Base-by-base conservation (phyloP, 2,888 invertebrate genomes). In the Caenorhabditis angaria region DNA sequence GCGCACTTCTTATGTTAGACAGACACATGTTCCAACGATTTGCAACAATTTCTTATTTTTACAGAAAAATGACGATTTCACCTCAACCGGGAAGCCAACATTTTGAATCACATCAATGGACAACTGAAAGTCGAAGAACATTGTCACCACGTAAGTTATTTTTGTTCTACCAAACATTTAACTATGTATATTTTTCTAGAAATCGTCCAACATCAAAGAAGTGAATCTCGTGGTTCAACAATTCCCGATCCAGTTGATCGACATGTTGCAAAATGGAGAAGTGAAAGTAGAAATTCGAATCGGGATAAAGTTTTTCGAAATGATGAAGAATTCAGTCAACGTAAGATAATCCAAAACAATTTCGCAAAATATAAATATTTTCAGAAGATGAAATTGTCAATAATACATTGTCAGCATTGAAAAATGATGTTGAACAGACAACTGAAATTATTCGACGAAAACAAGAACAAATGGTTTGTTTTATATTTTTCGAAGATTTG, bases 371-470 rank as follows among this genome's bases (percentile, higher is more conserved):
- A 24, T 2, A 29, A 35, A 3, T 25, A n/a, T 50, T 70, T 73
- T 10, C 65, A 85, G 85, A 85, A 62, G 84, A 82, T 53, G 81
- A 81, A 20, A 83, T 81, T 2, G 84, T 85, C 14, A 78, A 83
- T 53, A 78, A 77, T 28, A 85, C 85, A 1, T 63, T 85, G 10
- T 70, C 73, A 12, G 85, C 85, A n/a, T 66, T 86, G 47, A 83
- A 78, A 27, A 73, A 78, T 24, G 85, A 85, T 55, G 84, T 85
- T 8, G 83, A 85, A 50, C 83, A 85, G 69, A 85, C 85, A 10
- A 86, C 85, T 8, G 85, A 85, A 60, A 64, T 85, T 25, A 84
- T 85, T 59, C 76, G 82, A 32, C 76, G 84, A 8, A 82, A 82
- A 51, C 83, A 83, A 29, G 82, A 84, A 48, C 82, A 86, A 70